Conservation (phyloP, 1,140 invertebrate genomes). For the Wasmannia auropunctata region DNA sequence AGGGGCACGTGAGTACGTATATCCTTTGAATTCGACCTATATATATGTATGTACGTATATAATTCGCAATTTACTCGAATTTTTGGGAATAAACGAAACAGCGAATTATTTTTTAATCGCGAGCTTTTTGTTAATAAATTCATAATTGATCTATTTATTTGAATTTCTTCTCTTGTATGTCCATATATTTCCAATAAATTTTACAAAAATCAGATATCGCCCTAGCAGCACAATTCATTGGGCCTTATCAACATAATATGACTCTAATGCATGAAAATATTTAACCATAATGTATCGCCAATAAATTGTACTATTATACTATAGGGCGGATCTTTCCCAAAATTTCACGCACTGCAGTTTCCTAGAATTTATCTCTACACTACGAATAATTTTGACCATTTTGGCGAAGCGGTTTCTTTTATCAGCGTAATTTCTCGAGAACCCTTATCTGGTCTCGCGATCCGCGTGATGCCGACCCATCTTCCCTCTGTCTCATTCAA, state of each 20-base stretch:
- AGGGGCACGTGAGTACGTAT: background rate
- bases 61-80: background rate
- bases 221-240: no score
- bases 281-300: no score
- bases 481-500: background rate
- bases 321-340: background rate
- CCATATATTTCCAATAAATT: no score
- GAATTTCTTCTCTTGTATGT: background rate
- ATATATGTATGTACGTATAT: no score
- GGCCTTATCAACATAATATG: no score
- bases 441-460: background rate
- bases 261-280: no score
- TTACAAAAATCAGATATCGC: no score
- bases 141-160: background rate
- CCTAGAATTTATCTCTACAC: background rate
- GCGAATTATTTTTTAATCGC: background rate
- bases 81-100: background rate
- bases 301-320: no score
- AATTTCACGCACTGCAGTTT: background rate
- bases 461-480: background rate
- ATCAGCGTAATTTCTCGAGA: background rate
- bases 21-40: background rate
- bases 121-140: background rate
- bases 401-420: background rate
- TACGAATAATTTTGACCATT: constrained; percentile 1